These are phyloP conservation scores for Glossosoma conforme DNA, from an alignment of 1,140 invertebrate species.

Conservation along the genomic window DNA sequence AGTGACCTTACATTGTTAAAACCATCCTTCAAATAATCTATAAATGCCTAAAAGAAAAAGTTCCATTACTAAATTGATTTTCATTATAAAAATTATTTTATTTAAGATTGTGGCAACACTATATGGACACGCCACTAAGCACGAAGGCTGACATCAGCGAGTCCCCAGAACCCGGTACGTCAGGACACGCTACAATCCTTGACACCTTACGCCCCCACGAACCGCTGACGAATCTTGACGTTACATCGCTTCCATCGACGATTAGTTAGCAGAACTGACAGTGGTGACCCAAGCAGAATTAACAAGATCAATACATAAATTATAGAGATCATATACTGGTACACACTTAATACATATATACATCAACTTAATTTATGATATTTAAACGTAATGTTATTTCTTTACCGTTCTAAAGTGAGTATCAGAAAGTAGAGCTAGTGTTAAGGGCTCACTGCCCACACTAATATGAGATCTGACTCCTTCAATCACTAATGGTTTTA, in stretches of 20 bases:
- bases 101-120: no score
- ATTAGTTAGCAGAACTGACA: no score
- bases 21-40: slow-evolving; percentile 5
- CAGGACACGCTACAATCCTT: no score
- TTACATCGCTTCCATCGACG: no score
- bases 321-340: background rate
- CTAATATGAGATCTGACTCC: slow-evolving; percentile 20
- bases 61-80: no score
- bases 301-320: background rate
- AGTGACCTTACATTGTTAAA: slow-evolving; percentile 4
- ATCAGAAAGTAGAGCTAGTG: slow-evolving; percentile 16
- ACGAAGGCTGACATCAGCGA: no score
- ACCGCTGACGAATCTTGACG: no score
- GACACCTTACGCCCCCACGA: no score
- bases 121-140: no score
- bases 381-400: background rate
- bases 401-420: slow-evolving; percentile 19
- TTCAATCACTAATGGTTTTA: slow-evolving; percentile 16
- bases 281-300: background rate
- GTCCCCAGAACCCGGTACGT: no score
- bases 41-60: slow-evolving; percentile 15
- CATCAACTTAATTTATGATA: background rate
- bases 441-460: slow-evolving; percentile 20
- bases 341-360: background rate
- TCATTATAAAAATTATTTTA: no score